These are phyloP conservation scores for Monopterus albus DNA, from an alignment of 2,113 vertebrate genomes.

Conservation along the genomic window DNA sequence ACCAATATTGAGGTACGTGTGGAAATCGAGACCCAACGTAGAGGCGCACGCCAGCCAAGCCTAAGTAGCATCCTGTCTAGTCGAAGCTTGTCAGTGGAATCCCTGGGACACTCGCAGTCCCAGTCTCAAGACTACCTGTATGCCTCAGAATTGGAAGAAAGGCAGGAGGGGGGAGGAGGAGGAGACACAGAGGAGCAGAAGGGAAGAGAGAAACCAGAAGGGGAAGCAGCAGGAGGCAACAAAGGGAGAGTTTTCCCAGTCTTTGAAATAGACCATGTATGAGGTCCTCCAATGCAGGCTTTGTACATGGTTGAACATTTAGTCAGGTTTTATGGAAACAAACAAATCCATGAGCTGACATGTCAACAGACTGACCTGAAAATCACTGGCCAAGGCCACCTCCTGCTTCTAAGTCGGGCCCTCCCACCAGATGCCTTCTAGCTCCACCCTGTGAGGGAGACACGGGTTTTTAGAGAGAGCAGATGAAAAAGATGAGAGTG, in stretches of 20 bases:
- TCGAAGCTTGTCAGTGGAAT: slow-evolving; percentile 85
- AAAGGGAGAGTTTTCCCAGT: slow-evolving; percentile 60
- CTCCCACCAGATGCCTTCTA: slow-evolving; percentile 80
- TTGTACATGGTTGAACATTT: slow-evolving; percentile 51
- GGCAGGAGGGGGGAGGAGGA: slow-evolving; percentile 31
- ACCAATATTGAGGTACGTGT: slow-evolving; percentile 87
- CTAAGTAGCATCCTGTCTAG: slow-evolving; percentile 84
- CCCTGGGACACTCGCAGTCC: slow-evolving; percentile 76
- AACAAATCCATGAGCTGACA: slow-evolving; percentile 24
- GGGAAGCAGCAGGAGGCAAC: slow-evolving; percentile 25
- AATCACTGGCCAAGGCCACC: slow-evolving; percentile 49
- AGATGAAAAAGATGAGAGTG: slow-evolving; percentile 37
- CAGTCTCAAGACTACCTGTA: slow-evolving; percentile 80
- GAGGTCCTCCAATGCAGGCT: slow-evolving; percentile 51
- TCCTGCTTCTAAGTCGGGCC: slow-evolving; percentile 62
- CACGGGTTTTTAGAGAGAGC: slow-evolving; percentile 45
- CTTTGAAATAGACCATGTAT: slow-evolving; percentile 74
- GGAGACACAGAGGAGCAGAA: slow-evolving; percentile 35
- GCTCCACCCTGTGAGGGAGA: slow-evolving; percentile 68
- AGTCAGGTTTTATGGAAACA: slow-evolving; percentile 34
- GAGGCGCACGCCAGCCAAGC: slow-evolving; percentile 80
- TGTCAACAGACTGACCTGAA: slow-evolving; percentile 41
- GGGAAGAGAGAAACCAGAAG: slow-evolving; percentile 53
- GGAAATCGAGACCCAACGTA: slow-evolving; percentile 83
- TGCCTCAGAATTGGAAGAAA: slow-evolving; percentile 72